phyloP scores from a whole-genome alignment of 1,140 invertebrate species.

The Drosophila quadrilineata region DNA sequence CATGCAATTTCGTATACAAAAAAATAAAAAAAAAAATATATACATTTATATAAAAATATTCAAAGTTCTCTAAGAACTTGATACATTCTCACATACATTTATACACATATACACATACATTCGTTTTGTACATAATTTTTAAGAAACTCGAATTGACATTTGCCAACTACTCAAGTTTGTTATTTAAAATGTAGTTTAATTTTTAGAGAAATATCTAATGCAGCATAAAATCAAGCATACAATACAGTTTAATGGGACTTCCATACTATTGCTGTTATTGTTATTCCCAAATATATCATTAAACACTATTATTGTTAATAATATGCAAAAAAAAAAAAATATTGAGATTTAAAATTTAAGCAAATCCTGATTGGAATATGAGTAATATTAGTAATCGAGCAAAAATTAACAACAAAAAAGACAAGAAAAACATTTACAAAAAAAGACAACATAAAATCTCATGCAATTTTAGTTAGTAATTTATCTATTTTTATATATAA shows the following conservation, averaged over 20 bases:
- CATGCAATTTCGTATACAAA: constrained; percentile 50
- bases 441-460: constrained; percentile 50
- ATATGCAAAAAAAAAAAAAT: constrained; percentile 51
- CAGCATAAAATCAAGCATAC: constrained; percentile 1
- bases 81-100: background rate
- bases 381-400: constrained; percentile 17
- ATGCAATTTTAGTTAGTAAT: constrained; percentile 68
- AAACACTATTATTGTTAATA: constrained; percentile 35
- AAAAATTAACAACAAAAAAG: constrained; percentile 17
- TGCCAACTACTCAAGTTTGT: constrained; percentile 63
- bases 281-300: constrained; percentile 5
- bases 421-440: background rate
- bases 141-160: constrained; percentile 50
- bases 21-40: no score
- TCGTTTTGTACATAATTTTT: constrained; percentile 56
- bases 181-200: constrained; percentile 62
- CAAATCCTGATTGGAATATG: constrained; percentile 55
- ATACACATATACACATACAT: constrained; percentile 4
- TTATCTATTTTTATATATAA: constrained; percentile 41
- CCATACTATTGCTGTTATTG: constrained; percentile 21
- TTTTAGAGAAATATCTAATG: constrained; percentile 58
- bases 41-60: no score
- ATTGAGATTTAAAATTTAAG: constrained; percentile 64
- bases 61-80: constrained; percentile 62
- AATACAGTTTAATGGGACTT: background rate